These are phyloP conservation scores for Limnephilus lunatus DNA, from an alignment of 2,888 invertebrate genomes.

Conservation along the genomic window DNA sequence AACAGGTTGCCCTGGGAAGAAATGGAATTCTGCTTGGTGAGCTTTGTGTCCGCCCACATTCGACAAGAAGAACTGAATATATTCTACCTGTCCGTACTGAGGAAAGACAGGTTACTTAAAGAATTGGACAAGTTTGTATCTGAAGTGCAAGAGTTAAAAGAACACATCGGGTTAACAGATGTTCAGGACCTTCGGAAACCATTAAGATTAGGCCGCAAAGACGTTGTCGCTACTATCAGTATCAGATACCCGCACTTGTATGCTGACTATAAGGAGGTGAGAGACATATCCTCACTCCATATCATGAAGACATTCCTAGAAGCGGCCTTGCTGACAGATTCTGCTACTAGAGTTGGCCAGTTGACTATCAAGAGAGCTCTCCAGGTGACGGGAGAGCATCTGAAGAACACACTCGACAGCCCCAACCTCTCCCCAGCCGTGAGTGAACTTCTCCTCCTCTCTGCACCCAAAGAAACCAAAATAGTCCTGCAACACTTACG, in stretches of 20 bases:
- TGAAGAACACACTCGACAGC: not conserved
- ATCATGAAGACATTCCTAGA: no score
- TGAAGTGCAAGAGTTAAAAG: not conserved
- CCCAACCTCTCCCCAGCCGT: no score
- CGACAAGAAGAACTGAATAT: not conserved
- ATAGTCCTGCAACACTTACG: not conserved
- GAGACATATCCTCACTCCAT: no score
- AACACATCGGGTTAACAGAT: not conserved
- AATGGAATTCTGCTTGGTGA: conserved; percentile 67
- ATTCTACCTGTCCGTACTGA: not conserved
- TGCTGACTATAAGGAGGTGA: not conserved
- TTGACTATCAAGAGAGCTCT: not conserved
- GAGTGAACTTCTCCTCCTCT: not conserved
- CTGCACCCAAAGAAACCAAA: not conserved
- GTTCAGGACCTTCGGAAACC: not conserved
- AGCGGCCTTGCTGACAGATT: no score
- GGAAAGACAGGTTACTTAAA: not conserved
- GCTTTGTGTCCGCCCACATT: conserved; percentile 63
- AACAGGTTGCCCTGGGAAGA: conserved; percentile 67
- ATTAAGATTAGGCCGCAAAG: not conserved
- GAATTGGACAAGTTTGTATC: not conserved
- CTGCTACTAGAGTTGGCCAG: no score
- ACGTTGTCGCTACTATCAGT: not conserved
- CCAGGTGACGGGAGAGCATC: not conserved
- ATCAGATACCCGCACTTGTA: not conserved